Evolutionary conservation across 1,140 invertebrate genomes (phyloP), one percentile per base, ranked within the genome.

Genomic region (Sinonovacula constricta): DNA sequence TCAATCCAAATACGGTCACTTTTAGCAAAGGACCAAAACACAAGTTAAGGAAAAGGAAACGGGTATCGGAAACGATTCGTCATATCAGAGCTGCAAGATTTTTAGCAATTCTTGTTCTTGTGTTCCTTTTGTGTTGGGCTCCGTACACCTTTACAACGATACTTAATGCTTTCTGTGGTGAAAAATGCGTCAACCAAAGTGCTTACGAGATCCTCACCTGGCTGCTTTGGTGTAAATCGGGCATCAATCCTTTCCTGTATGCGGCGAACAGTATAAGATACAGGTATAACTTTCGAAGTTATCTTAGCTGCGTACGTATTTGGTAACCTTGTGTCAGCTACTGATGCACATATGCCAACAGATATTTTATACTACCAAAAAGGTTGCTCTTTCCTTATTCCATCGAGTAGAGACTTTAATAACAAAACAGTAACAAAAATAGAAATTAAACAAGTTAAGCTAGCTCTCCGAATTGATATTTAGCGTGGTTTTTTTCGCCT

Each of bases 211-310:
- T 81, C n/a, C 57, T 85, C 10, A 84, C 67, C n/a, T 88, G 87
- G 88, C 49, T 89, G 24, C 62, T 87, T 7, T 88, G 85, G 86
- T 67, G 80, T 28, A 89, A 89, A 56, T 82, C 87, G 7, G 74
- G 84, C 4, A 33, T 88, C 0, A 89, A 89, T 65, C 88, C 88
- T 2, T 85, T 89, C 65, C 62, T 89, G 30, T 89, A 89, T 65
- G 86, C 86, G 7, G 60, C 69, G 12, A 85, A 79, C 62, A 84
- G 72, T 63, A 12, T 65, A 1, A 74, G 80, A 65, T 87, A 85
- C 45, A 59, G 66, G 34, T 45, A 74, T n/a, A 82, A 86, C 26
- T 86, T 83, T 34, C 10, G n/a, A n/a, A 49, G 10, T 22, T 4
- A 45, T n/a, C n/a, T n/a, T n/a, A n/a, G n/a, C n/a, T n/a, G n/a